Conservation (phyloP, 2,113 vertebrate species). For the Clinocottus analis region DNA sequence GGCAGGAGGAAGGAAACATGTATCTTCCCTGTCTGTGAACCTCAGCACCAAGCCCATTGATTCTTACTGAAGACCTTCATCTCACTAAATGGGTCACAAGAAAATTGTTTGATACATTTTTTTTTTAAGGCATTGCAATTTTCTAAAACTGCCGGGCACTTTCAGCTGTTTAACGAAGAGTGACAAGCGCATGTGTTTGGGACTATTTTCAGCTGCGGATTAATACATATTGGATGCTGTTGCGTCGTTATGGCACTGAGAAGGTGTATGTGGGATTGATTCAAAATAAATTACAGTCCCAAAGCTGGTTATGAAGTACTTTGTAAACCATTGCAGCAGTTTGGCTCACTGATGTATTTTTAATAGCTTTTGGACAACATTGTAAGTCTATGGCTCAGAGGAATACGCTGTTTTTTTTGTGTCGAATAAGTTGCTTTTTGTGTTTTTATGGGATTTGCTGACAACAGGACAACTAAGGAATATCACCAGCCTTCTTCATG, state of each 20-base stretch:
- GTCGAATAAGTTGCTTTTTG: neutral
- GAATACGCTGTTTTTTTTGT: neutral
- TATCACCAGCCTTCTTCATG: neutral
- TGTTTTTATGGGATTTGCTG: neutral
- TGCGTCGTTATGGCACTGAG: neutral
- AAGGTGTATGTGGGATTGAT: neutral
- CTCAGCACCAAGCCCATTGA: neutral
- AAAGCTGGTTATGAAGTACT: neutral
- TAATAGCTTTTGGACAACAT: neutral
- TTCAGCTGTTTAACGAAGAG: neutral
- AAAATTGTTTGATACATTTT: no score
- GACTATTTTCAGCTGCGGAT: slow-evolving; percentile 1
- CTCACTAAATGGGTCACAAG: neutral
- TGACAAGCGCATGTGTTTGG: neutral
- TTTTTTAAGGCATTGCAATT: neutral
- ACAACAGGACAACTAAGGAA: neutral
- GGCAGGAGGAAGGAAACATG: neutral
- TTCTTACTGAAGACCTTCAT: neutral
- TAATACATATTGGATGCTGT: neutral
- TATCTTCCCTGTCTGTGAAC: neutral
- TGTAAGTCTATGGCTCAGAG: neutral
- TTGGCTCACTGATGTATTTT: neutral
- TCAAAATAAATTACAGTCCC: neutral
- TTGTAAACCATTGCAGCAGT: neutral
- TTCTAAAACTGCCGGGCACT: neutral